Base-by-base conservation (phyloP, 2,797 vertebrate genomes). In the Muscicapa comitata region DNA sequence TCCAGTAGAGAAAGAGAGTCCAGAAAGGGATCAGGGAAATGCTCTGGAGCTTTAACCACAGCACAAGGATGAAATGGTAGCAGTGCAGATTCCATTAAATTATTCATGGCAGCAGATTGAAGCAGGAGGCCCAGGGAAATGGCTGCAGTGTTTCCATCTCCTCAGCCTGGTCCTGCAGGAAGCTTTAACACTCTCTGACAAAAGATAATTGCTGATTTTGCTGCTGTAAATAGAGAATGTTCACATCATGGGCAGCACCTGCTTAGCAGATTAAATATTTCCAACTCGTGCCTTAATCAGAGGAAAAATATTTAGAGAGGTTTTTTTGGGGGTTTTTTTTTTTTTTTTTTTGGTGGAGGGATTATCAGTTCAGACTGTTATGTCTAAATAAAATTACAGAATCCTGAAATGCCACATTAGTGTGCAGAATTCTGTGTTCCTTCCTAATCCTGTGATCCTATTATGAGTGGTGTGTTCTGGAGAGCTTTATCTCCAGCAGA, bases 31-130 rank as follows among this genome's bases (percentile, higher is more conserved):
- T 38, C 4, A 23, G 67, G 51, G 51, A 71, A 37, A 25, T 31
- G 33, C 31, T 55, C 1, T 24, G 72, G 51, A 73, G 80, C 90
- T 87, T 82, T 74, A 38, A 53, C 72, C 77, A 17, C 83, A 76
- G 12, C 43, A 43, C 20, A 26, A n/a, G 76, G 72, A 61, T 92
- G 93, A 87, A 96, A 95, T 59, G 72, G 63, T 18, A 89, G 61
- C 74, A 89, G 83, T n/a, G 8, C 66, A 19, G 83, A 81, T 66
- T 8, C 23, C 24, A 12, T 53, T 94, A 4, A 95, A 96, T 96
- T 92, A 96, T 96, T 96, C 92, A 93, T 93, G 90, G 88, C 73
- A 80, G 88, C 89, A 95, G 86, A 80, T 47, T 79, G 88, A 94
- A 50, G 90, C 75, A 80, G 90, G 67, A 81, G 42, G 80, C 72